Base-by-base conservation (phyloP, 2,888 invertebrate species). In the Cephalotes varians region DNA sequence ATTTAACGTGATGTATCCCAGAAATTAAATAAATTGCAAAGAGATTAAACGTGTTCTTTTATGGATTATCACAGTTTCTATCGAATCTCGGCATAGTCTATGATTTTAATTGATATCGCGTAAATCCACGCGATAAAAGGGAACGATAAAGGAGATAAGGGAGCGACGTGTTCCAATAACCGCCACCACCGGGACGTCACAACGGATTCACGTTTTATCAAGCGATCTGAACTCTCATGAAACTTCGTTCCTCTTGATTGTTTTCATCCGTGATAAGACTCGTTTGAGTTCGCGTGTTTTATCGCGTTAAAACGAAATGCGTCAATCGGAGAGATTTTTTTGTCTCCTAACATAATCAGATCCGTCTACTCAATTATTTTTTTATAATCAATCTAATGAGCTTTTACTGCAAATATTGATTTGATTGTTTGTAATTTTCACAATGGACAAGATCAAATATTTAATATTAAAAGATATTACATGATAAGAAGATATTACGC, bases 201-300 rank as follows among this genome's bases (percentile, higher is more conserved):
- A 58, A 64, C 37, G 80, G 83, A 83, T 85, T 86, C 80, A 54
- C 60, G 56, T 85, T 85, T 86, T 83, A 86, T 85, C 85, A 81
- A 85, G 60, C 65, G 34, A 51, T 73, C 49, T 10, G 12, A 60
- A 69, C 76, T 86, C 80, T 76, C 81, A 44, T 81, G 67, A 81
- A 86, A 85, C 67, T 77, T 72, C 71, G 28, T 79, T 56, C n/a
- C 18, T 37, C 40, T 56, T 47, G 82, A 82, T 86, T 85, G 79
- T 86, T 86, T 81, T 86, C 85, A 15, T 56, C 74, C 10, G 18
- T 62, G 74, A 79, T 84, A 82, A 77, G 40, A 73, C 28, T 73
- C 21, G 47, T 37, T 81, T 51, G 31, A 82, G 49, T 54, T 49
- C 18, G 1, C 31, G 15, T 31, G 18, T 34, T n/a, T 69, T 58